Evolutionary conservation across 2,888 invertebrate species (phyloP).

Genomic region (Luperina nickerlii): DNA sequence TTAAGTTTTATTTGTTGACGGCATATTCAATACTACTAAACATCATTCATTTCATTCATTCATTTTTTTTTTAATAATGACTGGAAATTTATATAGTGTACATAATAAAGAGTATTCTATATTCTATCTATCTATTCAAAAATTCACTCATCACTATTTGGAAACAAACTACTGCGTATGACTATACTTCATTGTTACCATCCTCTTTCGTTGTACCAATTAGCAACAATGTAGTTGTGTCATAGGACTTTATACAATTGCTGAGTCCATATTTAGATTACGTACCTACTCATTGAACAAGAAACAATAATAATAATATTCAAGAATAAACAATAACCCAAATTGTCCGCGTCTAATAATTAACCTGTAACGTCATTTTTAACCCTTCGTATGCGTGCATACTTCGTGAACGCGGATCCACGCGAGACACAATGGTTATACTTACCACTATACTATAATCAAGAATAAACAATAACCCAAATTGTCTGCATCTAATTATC

Average conservation of each 20-base stretch:
- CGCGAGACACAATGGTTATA: too few species aligned
- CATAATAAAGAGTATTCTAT: too few species aligned
- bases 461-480: too few species aligned
- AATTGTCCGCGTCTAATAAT: not conserved
- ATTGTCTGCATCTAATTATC: not conserved
- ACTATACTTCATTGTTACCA: conserved; percentile 8
- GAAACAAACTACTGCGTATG: not conserved
- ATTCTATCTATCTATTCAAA: not conserved
- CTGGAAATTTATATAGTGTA: too few species aligned
- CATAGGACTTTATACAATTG: conserved; percentile 14
- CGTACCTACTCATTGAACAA: not conserved
- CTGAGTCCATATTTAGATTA: conserved; percentile 7
- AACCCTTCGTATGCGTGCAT: not conserved
- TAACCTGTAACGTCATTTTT: not conserved
- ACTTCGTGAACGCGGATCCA: too few species aligned
- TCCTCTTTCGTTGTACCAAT: not conserved
- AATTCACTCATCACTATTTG: not conserved
- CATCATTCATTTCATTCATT: too few species aligned
- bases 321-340: not conserved
- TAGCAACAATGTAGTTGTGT: conserved; percentile 31
- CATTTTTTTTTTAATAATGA: too few species aligned
- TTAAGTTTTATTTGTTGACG: not conserved
- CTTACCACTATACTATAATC: too few species aligned
- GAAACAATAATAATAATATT: too few species aligned
- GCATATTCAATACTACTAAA: not conserved